These are phyloP conservation scores for Apamea epomidion DNA, from an alignment of 2,888 invertebrate species.

Conservation along the genomic window DNA sequence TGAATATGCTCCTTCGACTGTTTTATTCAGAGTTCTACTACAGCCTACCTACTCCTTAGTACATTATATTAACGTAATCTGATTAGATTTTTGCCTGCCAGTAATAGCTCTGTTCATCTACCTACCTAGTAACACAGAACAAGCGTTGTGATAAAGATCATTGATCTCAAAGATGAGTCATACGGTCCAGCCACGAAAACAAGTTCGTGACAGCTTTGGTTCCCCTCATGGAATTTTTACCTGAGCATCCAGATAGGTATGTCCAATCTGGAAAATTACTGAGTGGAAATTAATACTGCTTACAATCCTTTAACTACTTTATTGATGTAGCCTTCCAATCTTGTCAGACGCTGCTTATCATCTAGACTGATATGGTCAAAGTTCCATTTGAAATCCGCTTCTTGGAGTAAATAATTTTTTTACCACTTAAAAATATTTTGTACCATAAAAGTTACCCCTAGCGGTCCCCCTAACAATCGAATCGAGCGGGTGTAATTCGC, in stretches of 20 bases:
- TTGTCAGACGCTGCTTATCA: neutral
- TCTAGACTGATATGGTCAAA: neutral
- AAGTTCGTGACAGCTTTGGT: neutral
- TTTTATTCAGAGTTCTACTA: neutral
- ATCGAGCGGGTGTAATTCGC: too few relatives aligned
- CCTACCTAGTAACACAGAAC: neutral
- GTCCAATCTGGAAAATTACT: constrained; percentile 1
- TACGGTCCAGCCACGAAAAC: neutral
- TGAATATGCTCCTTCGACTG: neutral
- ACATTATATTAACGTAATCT: too few relatives aligned
- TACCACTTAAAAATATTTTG: too few relatives aligned
- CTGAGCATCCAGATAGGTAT: neutral
- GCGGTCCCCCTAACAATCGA: too few relatives aligned
- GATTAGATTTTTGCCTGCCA: too few relatives aligned
- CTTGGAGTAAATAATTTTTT: too few relatives aligned
- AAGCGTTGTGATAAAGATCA: neutral
- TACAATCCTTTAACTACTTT: neutral
- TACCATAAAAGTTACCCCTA: too few relatives aligned
- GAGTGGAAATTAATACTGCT: neutral
- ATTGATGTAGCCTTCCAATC: neutral
- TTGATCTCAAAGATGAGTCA: constrained; percentile 1
- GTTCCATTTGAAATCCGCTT: neutral
- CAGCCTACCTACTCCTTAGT: neutral
- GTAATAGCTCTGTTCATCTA: too few relatives aligned
- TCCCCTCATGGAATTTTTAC: neutral